Evolutionary conservation across 2,888 invertebrate species (phyloP), one percentile per base, ranked within the genome.

Genomic region (Microplitis manilae): DNA sequence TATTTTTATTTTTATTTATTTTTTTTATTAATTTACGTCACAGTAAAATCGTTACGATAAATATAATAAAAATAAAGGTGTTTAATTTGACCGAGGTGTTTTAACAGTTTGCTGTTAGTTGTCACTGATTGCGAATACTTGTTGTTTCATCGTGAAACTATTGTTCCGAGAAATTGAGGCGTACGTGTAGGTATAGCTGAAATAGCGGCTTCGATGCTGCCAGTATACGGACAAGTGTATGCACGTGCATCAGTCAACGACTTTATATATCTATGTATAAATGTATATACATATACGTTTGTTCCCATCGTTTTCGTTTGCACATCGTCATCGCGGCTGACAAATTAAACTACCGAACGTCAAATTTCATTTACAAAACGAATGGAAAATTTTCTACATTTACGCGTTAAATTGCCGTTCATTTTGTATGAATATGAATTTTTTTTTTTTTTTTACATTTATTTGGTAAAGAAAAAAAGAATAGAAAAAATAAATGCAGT

Each of bases 121-220:
- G 78, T 77, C 79, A 79, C 80, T 84, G 83, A 85, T 85, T 82
- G 81, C 80, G 79, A 77, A 70, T 79, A 81, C 81, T 85, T 84
- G 84, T 85, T 84, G 80, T 80, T 82, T 79, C 77, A 70, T 81
- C 77, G 79, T 13, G 68, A 78, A 77, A 68, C 79, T 76, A 78
- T 81, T 81, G 80, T 81, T 80, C 40, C 68, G 40, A 68, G 68
- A 60, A 68, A 75, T 68, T 6, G 68, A 39, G 60, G 68, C 30
- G 61, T 61, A 75, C 39, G 40, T 39, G 50, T 50, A 50, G 50
- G 50, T 50, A 50, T 67, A 61, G 40, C 30, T 15, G 39, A 59
- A 50, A 50, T 50, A 50, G 50, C 50, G 9, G 9, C 50, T 50
- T 50, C 50, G 50, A 9, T 13, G 15, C 68, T 68, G 39, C 17